Evolutionary conservation across 2,113 vertebrate species (phyloP), one percentile per base, ranked within the genome.

Genomic region (Perca fluviatilis): DNA sequence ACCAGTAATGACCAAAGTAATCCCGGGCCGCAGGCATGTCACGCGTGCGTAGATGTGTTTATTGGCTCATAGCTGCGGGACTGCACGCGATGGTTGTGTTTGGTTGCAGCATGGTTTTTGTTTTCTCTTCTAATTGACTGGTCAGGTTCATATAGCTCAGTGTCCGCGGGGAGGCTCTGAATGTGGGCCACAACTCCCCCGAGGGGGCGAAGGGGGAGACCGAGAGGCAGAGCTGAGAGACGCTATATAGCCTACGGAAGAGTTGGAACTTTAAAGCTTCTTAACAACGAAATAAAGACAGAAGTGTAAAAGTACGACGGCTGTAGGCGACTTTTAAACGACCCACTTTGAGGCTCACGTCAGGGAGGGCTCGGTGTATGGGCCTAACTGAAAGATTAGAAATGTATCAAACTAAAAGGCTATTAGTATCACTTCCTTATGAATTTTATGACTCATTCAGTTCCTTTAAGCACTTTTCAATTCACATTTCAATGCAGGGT

Each of bases 121-220:
- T 83, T 91, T 86, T 71, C 47, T 36, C 77, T 86, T 81, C 60
- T 85, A 72, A 88, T 82, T 85, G 56, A 85, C 74, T 57, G 89
- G 73, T 89, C 86, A 80, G 75, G 91, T 89, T 88, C 86, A 80
- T 64, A 49, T 23, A 23, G 74, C 63, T 75, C 47, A 23, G 60
- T 56, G 85, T 75, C 73, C 70, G 43, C 77, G 7, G 86, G 83
- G 79, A 83, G 83, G 66, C 75, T 13, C 27, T 8, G 65, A 77
- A 89, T 86, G 76, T 87, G 86, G 85, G 83, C 79, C 77, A 82
- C 60, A 27, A 63, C 77, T 79, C 58, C 86, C 88, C 82, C 13
- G 57, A 57, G 43, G 81, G 86, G 80, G 33, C 33, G 33, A 6
- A 33, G 33, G 33, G 33, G 33, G 33, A 33, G 33, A 33, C 33